Evolutionary conservation across 2,797 vertebrate genomes (phyloP), one percentile per base, ranked within the genome.

Genomic region (Lagorchestes hirsutus): DNA sequence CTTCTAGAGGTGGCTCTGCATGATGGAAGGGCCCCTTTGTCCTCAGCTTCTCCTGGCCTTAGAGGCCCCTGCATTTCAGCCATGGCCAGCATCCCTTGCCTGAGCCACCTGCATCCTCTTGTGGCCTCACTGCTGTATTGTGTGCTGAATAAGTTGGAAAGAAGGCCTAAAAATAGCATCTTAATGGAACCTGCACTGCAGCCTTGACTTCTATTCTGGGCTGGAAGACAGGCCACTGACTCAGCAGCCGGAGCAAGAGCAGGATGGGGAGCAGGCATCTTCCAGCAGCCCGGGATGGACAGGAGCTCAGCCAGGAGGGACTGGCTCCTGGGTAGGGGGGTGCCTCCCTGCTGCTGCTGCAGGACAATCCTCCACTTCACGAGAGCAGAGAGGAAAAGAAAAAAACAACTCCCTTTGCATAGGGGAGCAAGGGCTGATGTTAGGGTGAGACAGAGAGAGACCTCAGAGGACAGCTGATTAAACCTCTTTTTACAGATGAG

Each of bases 101-200:
- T 52, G 2, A 11, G 0, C 58, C 92, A 52, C 94, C 40, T 55
- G 90, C 90, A 56, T 97, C 58, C 92, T 52, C 92, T 95, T 82
- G 56, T 92, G 97, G 96, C 96, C 93, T 95, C 96, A 5, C 55
- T 90, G 24, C 93, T 0, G 0, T 91, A 56, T 97, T 91, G 58
- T 97, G 95, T 91, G 95, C 96, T 98, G 6, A 74, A 93, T 93
- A 95, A 90, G 46, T n/a, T 14, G 3, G 93, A 98, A 96, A 95
- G 29, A 96, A 91, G 0, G 62, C 97, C 98, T 99, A 99, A 99
- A 99, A 99, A 99, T 99, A 99, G 97, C 90, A 92, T 0, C 24
- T 96, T 95, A 92, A 87, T 95, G 2, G 95, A 96, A 93, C 56
- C 98, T 0, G 98, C 98, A 98, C 94, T 99, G 98, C 98, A 97